phyloP scores from a whole-genome alignment of 2,113 vertebrate species.

The Campylomormyrus numenius region DNA sequence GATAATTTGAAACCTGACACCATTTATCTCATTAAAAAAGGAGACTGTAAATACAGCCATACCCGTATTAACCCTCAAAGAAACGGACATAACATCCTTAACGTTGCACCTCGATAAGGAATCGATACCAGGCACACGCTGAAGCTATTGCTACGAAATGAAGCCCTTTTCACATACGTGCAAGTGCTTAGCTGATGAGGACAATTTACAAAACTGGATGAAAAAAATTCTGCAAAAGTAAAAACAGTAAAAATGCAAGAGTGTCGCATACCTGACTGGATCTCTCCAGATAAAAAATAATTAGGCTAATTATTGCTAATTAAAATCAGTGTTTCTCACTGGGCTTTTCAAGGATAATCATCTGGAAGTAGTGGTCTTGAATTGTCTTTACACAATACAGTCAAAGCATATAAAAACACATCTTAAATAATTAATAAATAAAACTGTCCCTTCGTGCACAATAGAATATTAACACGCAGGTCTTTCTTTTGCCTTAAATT shows the following conservation, averaged over 20 bases:
- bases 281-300: conserved; percentile 17
- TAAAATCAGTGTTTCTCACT: background rate
- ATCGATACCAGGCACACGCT: conserved; percentile 63
- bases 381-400: conserved; percentile 29
- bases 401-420: conserved; percentile 28
- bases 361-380: background rate
- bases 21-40: conserved; percentile 2
- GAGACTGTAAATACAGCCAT: background rate
- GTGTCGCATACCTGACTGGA: conserved; percentile 50
- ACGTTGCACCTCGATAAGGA: conserved; percentile 35
- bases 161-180: conserved; percentile 65
- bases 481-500: background rate
- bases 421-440: conserved; percentile 30
- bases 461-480: conserved; percentile 17
- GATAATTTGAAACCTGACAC: background rate
- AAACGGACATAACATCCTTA: background rate
- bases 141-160: conserved; percentile 73
- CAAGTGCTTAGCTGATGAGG: conserved; percentile 47
- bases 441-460: background rate
- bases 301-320: conserved; percentile 63
- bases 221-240: conserved; percentile 21
- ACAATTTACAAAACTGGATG: conserved; percentile 33
- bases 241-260: conserved; percentile 25
- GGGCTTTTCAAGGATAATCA: conserved; percentile 6
- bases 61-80: background rate